phyloP scores from a whole-genome alignment of 2,888 invertebrate species.

The Parnassius apollo region DNA sequence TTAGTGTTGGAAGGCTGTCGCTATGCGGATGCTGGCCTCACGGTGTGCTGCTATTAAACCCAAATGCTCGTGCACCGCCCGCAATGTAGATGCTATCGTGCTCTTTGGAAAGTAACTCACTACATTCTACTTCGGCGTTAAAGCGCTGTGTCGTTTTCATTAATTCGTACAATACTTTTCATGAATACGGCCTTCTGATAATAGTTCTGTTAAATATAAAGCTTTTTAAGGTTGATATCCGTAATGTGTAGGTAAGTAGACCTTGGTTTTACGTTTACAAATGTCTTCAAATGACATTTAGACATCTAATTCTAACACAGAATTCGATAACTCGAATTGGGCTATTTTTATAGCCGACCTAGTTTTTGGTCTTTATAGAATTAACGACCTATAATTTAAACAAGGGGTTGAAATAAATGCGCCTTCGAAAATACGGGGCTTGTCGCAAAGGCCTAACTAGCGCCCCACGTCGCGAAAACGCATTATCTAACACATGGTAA shows the following conservation, averaged over 20 bases:
- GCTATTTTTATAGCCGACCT: background rate
- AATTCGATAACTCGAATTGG: background rate
- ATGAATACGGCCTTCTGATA: too few species aligned
- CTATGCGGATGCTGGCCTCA: conserved; percentile 76
- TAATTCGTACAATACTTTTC: conserved; percentile 27
- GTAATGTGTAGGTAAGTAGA: too few species aligned
- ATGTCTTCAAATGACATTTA: too few species aligned
- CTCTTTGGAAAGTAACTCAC: conserved; percentile 72
- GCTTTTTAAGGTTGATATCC: too few species aligned
- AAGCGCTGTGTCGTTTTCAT: conserved; percentile 41
- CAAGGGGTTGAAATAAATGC: too few species aligned
- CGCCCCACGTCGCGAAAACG: conserved; percentile 1
- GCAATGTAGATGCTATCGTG: conserved; percentile 75
- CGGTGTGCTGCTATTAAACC: conserved; percentile 69
- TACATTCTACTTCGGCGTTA: conserved; percentile 51
- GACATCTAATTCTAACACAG: background rate
- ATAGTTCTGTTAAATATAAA: too few species aligned
- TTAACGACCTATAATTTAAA: too few species aligned
- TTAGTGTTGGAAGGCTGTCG: conserved; percentile 75
- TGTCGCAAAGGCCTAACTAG: background rate
- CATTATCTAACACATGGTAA: conserved; percentile 16
- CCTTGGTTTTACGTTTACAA: too few species aligned
- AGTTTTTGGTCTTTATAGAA: too few species aligned
- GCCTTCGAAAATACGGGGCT: too few species aligned
- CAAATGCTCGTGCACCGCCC: conserved; percentile 66